Base-by-base conservation (phyloP, 2,888 invertebrate genomes). In the Anaspis maculata region DNA sequence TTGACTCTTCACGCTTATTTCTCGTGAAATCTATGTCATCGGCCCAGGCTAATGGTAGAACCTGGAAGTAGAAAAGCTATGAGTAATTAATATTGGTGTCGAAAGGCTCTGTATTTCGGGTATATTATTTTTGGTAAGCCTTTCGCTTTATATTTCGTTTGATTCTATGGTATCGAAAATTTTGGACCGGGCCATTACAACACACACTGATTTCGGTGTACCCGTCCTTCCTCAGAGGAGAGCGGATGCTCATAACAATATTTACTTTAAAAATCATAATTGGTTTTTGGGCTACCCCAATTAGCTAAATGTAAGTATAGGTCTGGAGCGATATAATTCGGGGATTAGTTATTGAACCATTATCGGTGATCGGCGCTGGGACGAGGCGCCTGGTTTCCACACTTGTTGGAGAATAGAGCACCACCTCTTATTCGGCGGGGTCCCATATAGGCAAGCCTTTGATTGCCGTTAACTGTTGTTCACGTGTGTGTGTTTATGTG, bases 271-370 rank as follows among this genome's bases (percentile, higher is more conserved):
- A 39, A 57, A 53, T 59, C 55, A 59, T 61, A 61, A 62, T 62
- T 62, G 61, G 56, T 60, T 57, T 55, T 46, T 45, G 57, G 56
- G 50, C 51, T 49, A 57, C 57, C 54, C 59, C 61, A 61, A 62
- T 62, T 62, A 62, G 62, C 59, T 60, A 60, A 59, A 56, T 57
- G 50, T 62, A 62, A 61, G 59, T 58, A 62, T 61, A 56, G 62
- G 61, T 57, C 56, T 53, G 51, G 50, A 41, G 46, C 47, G 50
- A 49, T 56, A 57, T 56, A 59, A 60, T 57, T 47, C 50, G 46
- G 47, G 52, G 58, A 60, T 60, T 59, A 59, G 59, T 59, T 59
- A 61, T 61, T 61, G 60, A 57, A 59, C 59, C 45, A 58, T 61
- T 59, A 60, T 60, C 57, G 54, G 49, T 41, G 53, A 57, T 58